phyloP scores from a whole-genome alignment of 2,113 vertebrate genomes.

The Motacilla alba region DNA sequence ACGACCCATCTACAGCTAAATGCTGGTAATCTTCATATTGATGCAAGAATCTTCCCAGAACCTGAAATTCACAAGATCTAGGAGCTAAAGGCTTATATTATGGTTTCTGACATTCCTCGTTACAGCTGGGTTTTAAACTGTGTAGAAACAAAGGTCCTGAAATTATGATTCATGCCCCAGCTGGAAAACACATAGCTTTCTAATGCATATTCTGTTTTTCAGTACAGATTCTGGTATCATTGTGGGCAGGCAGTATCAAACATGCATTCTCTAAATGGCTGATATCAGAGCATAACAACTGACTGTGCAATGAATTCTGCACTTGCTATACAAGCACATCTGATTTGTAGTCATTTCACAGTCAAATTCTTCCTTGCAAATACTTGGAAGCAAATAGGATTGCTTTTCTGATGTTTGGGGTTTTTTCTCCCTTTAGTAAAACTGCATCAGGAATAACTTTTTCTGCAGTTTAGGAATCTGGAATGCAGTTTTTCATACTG shows the following conservation, averaged over 20 bases:
- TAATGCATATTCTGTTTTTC: background rate
- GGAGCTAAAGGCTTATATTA: background rate
- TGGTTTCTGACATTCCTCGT: background rate
- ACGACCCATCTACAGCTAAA: background rate
- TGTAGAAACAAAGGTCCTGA: background rate
- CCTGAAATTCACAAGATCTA: background rate
- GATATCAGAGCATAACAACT: background rate
- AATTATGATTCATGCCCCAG: background rate
- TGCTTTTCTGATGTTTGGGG: background rate
- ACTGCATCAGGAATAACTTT: background rate
- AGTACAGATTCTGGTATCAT: background rate
- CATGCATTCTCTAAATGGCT: background rate
- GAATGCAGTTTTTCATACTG: background rate
- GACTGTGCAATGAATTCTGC: background rate
- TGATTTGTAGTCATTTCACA: background rate
- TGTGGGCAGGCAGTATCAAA: background rate
- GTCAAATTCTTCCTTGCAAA: background rate
- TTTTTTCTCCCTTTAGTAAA: background rate
- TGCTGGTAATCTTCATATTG: background rate
- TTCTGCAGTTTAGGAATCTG: background rate
- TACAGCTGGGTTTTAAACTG: background rate
- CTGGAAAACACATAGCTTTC: background rate
- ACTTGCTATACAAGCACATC: background rate
- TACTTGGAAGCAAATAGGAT: background rate
- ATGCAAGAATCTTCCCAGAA: background rate